Conservation (phyloP, 2,797 vertebrate species). For the Hafferia zeledoni region DNA sequence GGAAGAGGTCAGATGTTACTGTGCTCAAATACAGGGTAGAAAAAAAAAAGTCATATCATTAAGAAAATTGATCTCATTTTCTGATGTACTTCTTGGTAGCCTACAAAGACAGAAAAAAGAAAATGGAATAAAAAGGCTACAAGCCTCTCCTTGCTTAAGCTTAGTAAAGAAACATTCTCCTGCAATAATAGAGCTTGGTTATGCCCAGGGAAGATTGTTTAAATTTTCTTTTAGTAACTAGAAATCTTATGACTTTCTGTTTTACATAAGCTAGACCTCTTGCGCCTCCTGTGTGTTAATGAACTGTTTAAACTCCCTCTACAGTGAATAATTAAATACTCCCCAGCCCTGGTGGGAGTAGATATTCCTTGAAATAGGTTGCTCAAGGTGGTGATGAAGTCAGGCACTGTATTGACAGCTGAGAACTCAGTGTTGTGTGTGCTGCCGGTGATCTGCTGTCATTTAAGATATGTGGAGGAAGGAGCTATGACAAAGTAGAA, state of each 20-base stretch:
- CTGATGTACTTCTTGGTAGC: background rate
- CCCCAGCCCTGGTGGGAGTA: background rate
- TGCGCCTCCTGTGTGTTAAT: background rate
- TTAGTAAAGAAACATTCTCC: background rate
- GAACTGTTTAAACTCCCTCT: background rate
- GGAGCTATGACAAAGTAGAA: background rate
- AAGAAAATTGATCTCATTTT: background rate
- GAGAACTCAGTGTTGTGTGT: background rate
- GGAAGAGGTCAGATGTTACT: background rate
- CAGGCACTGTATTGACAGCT: constrained; percentile 7
- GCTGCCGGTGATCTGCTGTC: background rate
- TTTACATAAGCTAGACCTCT: background rate
- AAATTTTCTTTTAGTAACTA: background rate
- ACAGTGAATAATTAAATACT: background rate
- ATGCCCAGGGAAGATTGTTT: background rate
- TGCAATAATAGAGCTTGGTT: background rate
- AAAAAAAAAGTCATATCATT: background rate
- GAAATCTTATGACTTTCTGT: background rate
- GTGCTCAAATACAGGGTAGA: background rate
- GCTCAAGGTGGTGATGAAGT: background rate
- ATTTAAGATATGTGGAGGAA: background rate
- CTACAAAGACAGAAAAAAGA: background rate
- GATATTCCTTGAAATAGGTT: background rate
- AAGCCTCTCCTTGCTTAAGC: background rate
- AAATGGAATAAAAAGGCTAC: background rate